phyloP scores from a whole-genome alignment of 2,888 invertebrate species.

The Drosophila yooni region DNA sequence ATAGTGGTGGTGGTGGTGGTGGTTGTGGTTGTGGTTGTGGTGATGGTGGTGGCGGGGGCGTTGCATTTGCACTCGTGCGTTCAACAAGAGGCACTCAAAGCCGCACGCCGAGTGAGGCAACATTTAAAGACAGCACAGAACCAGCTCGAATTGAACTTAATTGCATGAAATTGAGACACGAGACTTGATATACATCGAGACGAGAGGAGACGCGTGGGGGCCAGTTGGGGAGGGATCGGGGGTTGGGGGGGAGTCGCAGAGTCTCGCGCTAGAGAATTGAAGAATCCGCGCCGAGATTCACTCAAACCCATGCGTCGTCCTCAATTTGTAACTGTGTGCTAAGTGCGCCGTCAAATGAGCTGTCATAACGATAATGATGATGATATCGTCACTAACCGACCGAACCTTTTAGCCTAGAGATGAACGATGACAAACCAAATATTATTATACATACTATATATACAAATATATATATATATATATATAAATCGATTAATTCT shows the following conservation, averaged over 20 bases:
- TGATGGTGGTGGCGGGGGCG: slow-evolving; percentile 1
- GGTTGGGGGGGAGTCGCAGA: not conserved
- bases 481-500: too few species aligned
- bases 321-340: slow-evolving; percentile 40
- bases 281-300: slow-evolving; percentile 47
- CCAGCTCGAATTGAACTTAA: slow-evolving; percentile 80
- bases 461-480: not conserved
- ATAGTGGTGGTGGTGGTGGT: not conserved
- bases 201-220: not conserved
- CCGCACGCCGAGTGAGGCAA: slow-evolving; percentile 31
- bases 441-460: not conserved
- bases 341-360: slow-evolving; percentile 65
- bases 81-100: slow-evolving; percentile 49
- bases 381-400: slow-evolving; percentile 23
- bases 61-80: slow-evolving; percentile 58
- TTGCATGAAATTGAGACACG: slow-evolving; percentile 77
- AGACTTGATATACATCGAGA: slow-evolving; percentile 39
- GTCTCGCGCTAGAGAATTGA: not conserved
- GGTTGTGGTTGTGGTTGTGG: not conserved
- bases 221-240: not conserved
- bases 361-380: slow-evolving; percentile 61
- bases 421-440: slow-evolving; percentile 1
- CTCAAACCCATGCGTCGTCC: slow-evolving; percentile 40
- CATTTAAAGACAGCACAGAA: slow-evolving; percentile 18
- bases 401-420: slow-evolving; percentile 15